phyloP scores from a whole-genome alignment of 2,113 vertebrate genomes.

The Platichthys flesus region DNA sequence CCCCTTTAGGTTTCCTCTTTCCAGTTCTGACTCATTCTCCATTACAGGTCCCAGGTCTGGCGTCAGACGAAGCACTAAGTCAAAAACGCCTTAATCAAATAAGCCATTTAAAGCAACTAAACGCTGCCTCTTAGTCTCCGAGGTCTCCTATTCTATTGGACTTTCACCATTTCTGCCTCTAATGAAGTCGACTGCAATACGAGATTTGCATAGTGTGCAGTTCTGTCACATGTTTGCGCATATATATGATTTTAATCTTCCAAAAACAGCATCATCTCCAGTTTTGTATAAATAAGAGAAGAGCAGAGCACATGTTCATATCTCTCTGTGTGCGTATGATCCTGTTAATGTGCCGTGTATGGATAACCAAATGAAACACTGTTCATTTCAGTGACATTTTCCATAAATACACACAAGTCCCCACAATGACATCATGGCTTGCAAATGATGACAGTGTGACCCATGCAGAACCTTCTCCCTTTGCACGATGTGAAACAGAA shows the following conservation, averaged over 20 bases:
- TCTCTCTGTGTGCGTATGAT: slow-evolving; percentile 5
- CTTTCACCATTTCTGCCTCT: slow-evolving; percentile 41
- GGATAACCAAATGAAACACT: slow-evolving; percentile 22
- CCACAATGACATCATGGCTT: slow-evolving; percentile 30
- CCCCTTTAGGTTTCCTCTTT: slow-evolving; percentile 41
- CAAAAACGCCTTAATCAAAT: slow-evolving; percentile 67
- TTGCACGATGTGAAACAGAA: slow-evolving; percentile 11
- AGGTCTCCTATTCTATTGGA: slow-evolving; percentile 44
- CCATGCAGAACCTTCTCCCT: slow-evolving; percentile 13
- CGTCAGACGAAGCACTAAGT: slow-evolving; percentile 58
- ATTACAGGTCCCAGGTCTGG: slow-evolving; percentile 67
- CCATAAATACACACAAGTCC: slow-evolving; percentile 19
- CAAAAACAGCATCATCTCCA: slow-evolving; percentile 18
- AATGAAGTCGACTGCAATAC: slow-evolving; percentile 30
- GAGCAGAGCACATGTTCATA: slow-evolving; percentile 24
- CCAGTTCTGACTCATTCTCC: slow-evolving; percentile 76
- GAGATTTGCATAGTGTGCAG: slow-evolving; percentile 24
- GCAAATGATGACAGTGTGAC: background rate
- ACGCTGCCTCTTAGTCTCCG: slow-evolving; percentile 52
- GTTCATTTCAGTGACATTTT: background rate
- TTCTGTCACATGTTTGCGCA: slow-evolving; percentile 24
- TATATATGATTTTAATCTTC: slow-evolving; percentile 45
- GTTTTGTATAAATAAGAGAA: slow-evolving; percentile 35
- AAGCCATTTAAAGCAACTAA: slow-evolving; percentile 64
- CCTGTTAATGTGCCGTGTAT: slow-evolving; percentile 39